Percentiles rank a stretch among this genome's conserved stretches.
These are phyloP conservation scores for Vespertilio murinus DNA, from an alignment of 2,797 vertebrate genomes.

Conservation along the genomic window DNA sequence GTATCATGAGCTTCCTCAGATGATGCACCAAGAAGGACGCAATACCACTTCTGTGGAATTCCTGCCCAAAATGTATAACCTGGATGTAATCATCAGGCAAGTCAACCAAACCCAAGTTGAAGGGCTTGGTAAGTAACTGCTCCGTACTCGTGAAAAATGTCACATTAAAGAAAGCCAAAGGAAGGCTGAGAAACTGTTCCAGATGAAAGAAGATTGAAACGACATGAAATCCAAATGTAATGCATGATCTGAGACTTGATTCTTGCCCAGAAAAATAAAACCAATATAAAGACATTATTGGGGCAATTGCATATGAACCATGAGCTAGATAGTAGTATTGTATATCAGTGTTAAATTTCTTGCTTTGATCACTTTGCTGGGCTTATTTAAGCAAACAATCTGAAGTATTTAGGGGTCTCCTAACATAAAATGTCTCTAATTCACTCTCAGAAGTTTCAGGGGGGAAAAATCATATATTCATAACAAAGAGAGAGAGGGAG, in stretches of 20 bases:
- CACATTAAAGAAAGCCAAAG: neutral
- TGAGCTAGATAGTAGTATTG: neutral
- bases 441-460: neutral
- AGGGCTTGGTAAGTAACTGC: slow-evolving; percentile 7
- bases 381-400: neutral
- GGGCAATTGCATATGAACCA: neutral
- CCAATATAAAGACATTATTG: neutral
- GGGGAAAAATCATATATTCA: neutral
- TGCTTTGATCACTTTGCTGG: slow-evolving; percentile 17
- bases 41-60: neutral
- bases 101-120: neutral
- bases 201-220: slow-evolving; percentile 4
- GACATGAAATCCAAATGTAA: neutral
- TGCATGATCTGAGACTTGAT: neutral
- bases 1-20: neutral
- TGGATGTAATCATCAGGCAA: neutral
- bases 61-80: neutral
- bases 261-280: neutral
- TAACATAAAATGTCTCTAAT: neutral
- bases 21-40: neutral
- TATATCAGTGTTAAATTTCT: neutral
- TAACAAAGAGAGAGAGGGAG: neutral
- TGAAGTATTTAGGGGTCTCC: slow-evolving; percentile 4
- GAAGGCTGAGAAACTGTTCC: neutral
- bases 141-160: neutral